Conservation (phyloP, 2,113 vertebrate genomes). For the Morphnarchus princeps region DNA sequence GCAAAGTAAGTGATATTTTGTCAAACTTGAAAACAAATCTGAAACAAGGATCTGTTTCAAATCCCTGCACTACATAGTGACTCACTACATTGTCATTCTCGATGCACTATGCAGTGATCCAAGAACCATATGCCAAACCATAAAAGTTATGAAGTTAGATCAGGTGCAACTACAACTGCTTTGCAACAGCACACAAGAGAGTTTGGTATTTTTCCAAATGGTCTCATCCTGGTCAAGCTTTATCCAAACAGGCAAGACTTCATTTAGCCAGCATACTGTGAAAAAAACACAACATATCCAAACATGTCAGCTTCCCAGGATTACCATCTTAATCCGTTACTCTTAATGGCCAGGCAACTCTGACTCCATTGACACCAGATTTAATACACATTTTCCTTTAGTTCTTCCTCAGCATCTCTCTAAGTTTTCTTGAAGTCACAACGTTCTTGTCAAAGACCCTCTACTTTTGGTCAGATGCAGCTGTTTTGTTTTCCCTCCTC, state of each 20-base stretch:
- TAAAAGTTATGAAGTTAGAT: not conserved
- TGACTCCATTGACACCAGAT: not conserved
- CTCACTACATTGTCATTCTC: not conserved
- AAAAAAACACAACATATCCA: not conserved
- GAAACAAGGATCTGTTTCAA: not conserved
- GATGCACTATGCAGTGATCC: not conserved
- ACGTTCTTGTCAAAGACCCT: not conserved
- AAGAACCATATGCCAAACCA: not conserved
- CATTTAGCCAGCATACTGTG: not conserved
- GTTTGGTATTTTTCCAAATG: not conserved
- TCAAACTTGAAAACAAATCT: not conserved
- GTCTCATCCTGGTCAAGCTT: not conserved
- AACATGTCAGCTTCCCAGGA: not conserved
- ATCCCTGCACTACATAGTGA: not conserved
- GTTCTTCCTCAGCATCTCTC: not conserved
- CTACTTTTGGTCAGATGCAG: conserved; percentile 30
- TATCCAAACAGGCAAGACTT: not conserved
- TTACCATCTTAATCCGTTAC: not conserved
- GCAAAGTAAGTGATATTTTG: not conserved
- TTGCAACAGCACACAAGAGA: not conserved
- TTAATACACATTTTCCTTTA: not conserved
- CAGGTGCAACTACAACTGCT: not conserved
- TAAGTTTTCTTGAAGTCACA: not conserved
- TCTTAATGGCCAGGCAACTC: not conserved
- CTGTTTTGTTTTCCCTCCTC: conserved; percentile 33